These are phyloP conservation scores for Brenthis daphne DNA, from an alignment of 2,888 invertebrate genomes.

Conservation along the genomic window DNA sequence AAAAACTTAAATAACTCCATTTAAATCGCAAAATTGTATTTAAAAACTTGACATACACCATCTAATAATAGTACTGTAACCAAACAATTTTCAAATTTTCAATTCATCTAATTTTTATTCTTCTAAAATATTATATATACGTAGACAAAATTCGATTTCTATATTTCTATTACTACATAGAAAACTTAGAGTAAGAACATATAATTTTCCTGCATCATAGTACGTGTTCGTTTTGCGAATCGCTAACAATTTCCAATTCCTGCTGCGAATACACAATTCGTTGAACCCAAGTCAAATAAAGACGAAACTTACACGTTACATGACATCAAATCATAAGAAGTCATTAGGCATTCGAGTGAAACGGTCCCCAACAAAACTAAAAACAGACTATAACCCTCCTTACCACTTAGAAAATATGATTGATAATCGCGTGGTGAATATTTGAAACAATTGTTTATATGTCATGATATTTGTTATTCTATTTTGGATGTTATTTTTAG, in stretches of 20 bases:
- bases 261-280: conserved; percentile 50
- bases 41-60: no score
- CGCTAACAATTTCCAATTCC: conserved; percentile 46
- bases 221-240: conserved; percentile 47
- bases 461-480: conserved; percentile 42
- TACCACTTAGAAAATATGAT: conserved; percentile 37
- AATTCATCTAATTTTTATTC: no score
- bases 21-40: no score
- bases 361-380: conserved; percentile 59
- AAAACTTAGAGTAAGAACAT: conserved; percentile 16
- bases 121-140: no score
- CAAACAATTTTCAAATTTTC: no score
- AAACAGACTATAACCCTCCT: conserved; percentile 43
- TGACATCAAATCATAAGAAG: conserved; percentile 80
- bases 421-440: conserved; percentile 41
- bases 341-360: conserved; percentile 75
- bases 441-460: conserved; percentile 71
- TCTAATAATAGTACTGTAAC: no score
- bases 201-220: conserved; percentile 25
- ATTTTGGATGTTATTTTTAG: conserved; percentile 43
- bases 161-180: conserved; percentile 3
- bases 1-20: no score
- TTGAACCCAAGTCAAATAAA: conserved; percentile 65
- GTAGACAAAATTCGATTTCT: not conserved
- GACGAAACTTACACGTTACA: conserved; percentile 68